Percentiles rank a stretch among this genome's conserved stretches.
phyloP scores from a whole-genome alignment of 2,113 vertebrate genomes.

The Brienomyrus brachyistius region DNA sequence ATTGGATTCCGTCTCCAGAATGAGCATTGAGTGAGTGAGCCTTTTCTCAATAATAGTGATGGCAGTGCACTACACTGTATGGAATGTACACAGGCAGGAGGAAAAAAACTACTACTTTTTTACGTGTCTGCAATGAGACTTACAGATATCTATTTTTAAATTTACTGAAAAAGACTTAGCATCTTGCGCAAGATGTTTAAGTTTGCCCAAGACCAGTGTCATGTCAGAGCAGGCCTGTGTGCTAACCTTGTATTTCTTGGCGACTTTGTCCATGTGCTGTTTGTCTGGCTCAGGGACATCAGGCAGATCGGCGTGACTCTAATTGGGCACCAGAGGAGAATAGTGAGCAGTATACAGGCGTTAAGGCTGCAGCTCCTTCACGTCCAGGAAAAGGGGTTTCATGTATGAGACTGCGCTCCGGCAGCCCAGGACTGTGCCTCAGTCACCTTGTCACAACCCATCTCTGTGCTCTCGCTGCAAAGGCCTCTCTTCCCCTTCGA shows the following conservation, averaged over 20 bases:
- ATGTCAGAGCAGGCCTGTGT: neutral
- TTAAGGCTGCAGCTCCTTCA: constrained; percentile 87
- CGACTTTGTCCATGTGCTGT: neutral
- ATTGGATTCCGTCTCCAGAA: constrained; percentile 86
- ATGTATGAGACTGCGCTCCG: constrained; percentile 76
- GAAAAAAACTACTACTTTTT: neutral
- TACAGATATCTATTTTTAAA: neutral
- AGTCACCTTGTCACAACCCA: constrained; percentile 62
- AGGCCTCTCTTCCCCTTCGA: constrained; percentile 35
- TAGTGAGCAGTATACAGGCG: constrained; percentile 94
- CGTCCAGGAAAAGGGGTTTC: constrained; percentile 95
- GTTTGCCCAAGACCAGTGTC: neutral
- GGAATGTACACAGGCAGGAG: neutral
- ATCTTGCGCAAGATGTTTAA: neutral
- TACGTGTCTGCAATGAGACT: neutral
- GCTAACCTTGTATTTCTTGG: neutral
- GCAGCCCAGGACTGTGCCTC: constrained; percentile 76
- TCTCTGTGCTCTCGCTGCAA: constrained; percentile 53
- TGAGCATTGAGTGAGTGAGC: constrained; percentile 89
- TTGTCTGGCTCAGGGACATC: constrained; percentile 75
- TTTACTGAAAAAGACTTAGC: neutral
- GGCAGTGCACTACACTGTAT: neutral
- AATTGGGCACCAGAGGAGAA: constrained; percentile 93
- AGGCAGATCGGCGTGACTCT: constrained; percentile 87
- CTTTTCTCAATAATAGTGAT: neutral